Evolutionary conservation across 2,888 invertebrate genomes (phyloP), one percentile per base, ranked within the genome.

Genomic region (Eupithecia dodoneata): DNA sequence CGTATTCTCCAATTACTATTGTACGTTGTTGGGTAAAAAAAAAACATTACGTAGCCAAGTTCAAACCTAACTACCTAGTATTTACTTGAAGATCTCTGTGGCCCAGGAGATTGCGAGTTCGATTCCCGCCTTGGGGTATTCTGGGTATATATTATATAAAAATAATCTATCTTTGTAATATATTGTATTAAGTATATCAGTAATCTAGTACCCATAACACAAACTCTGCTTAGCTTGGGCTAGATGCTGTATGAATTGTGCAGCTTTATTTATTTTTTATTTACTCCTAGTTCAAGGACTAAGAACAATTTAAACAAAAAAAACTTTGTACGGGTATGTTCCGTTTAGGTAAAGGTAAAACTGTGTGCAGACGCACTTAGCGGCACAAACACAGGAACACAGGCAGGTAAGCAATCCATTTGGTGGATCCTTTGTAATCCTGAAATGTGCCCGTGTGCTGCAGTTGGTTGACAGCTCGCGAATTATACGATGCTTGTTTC

Each of bases 381-480:
- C 70, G 74, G 63, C 77, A 75, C 81, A 81, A 82, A 82, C 82
- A 81, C 71, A 72, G 74, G 66, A 82, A 82, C 82, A 80, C 71
- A 72, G 74, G 66, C 84, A 87, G 86, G 87, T 86, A 86, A 86
- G 83, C 86, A 85, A 89, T 89, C 87, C 86, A 88, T 89, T 88
- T 87, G 80, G 77, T 76, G 74, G 49, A 86, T 85, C 88, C 89
- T 85, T 85, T 86, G 87, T 89, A 89, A 89, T 87, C 88, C 88
- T 86, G 85, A 88, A 85, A 87, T 89, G 89, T 88, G 85, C 84
- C 87, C 85, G 75, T 77, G 65, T 74, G 77, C 76, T 79, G 65
- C 72, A 67, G 74, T 74, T 72, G 63, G 76, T 74, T 71, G 67
- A 66, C 49, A 55, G 67, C 71, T 71, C 71, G 47, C 69, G 76